phyloP scores from a whole-genome alignment of 2,888 invertebrate species.

The Malacosoma neustria region DNA sequence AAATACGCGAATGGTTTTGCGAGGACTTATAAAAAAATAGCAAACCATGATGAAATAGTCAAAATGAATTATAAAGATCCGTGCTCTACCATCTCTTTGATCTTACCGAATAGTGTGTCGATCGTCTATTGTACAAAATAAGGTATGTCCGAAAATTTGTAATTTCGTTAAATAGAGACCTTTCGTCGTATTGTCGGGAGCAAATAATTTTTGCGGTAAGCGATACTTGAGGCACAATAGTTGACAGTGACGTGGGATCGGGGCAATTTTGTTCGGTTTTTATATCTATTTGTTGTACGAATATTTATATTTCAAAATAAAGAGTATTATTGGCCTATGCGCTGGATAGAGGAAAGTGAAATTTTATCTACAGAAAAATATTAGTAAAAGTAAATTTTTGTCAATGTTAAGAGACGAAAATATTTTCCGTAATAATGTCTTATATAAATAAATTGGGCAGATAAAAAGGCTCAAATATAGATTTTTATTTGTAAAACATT shows the following conservation, averaged over 20 bases:
- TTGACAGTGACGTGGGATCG: conserved; percentile 53
- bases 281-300: conserved; percentile 4
- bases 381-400: too few species aligned
- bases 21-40: neutral
- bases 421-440: too few species aligned
- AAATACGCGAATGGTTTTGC: too few species aligned
- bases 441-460: too few species aligned
- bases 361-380: too few species aligned
- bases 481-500: too few species aligned
- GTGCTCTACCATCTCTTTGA: conserved; percentile 25
- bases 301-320: conserved; percentile 3
- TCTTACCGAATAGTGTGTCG: conserved; percentile 28
- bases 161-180: conserved; percentile 69
- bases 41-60: conserved; percentile 14
- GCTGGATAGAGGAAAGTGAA: too few species aligned
- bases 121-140: conserved; percentile 13
- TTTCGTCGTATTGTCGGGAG: conserved; percentile 44
- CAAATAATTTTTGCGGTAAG: conserved; percentile 70
- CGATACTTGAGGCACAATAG: conserved; percentile 60
- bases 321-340: too few species aligned
- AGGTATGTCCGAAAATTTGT: conserved; percentile 41
- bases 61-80: neutral
- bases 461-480: too few species aligned
- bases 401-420: too few species aligned
- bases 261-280: conserved; percentile 18